Evolutionary conservation across 2,113 vertebrate species (phyloP), one percentile per base, ranked within the genome.

Genomic region (Pangasianodon hypophthalmus): DNA sequence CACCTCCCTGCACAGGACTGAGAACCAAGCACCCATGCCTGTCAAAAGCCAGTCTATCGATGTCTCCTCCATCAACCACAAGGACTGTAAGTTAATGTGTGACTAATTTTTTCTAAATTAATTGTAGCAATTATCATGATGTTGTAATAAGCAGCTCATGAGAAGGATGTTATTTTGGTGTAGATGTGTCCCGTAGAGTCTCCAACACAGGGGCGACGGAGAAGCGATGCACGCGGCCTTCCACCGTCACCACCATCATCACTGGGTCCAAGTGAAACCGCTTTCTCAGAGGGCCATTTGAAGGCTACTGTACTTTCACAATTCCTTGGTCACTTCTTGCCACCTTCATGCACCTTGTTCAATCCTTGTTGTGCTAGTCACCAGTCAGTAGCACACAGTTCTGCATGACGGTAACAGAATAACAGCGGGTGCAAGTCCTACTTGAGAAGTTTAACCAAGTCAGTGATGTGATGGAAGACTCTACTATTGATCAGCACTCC

Each of bases 201-300:
- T 37, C 77, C 11, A 89, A 89, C 62, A 82, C 89, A 21, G 24
- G 94, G 93, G 88, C 94, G 94, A 10, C 46, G 0, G 97, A 98
- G 80, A 94, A 95, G 50, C 94, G 96, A 71, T 96, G 96, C 93
- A 96, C 97, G 0, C 96, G 97, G 92, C 96, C 97, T 93, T 98
- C 98, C 95, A 98, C 98, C 44, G 97, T 99, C 93, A 98, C 98
- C 0, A 97, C 98, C 92, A 98, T 97, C 94, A 97, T 97, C 96
- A 97, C 97, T 0, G 98, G 98, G 94, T 97, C 96, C 96, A 98
- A 98, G 96, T 98, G 97, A 98, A 95, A 90, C 94, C 94, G 94
- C 95, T 93, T 94, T 95, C 92, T 94, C 95, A 94, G 93, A 95
- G 92, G 93, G n/a, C 94, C 93, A 93, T 89, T 92, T 5, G 52